phyloP scores from a whole-genome alignment of 2,113 vertebrate genomes.

The Donacobius atricapilla region DNA sequence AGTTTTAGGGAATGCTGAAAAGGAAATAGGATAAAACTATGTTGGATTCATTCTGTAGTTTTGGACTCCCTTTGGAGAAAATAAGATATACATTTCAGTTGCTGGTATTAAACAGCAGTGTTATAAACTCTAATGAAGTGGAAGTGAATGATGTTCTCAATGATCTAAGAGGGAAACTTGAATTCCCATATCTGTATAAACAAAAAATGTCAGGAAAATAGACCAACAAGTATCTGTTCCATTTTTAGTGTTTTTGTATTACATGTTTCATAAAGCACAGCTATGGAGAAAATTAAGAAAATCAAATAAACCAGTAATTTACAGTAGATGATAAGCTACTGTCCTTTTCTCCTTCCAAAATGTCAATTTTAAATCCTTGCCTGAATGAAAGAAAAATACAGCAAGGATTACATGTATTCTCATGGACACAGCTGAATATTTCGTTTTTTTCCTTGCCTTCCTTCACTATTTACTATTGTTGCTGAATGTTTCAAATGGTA shows the following conservation, averaged over 20 bases:
- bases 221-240: neutral
- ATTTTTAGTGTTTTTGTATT: neutral
- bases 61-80: neutral
- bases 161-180: neutral
- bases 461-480: neutral
- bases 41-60: neutral
- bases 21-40: neutral
- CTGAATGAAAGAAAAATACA: neutral
- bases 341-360: neutral
- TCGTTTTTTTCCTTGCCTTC: neutral
- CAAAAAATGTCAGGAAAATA: neutral
- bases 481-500: neutral
- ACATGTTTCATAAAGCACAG: neutral
- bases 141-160: neutral
- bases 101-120: neutral
- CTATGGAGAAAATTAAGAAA: conserved; percentile 4
- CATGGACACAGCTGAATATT: neutral
- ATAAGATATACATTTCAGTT: neutral
- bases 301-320: neutral
- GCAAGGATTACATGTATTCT: neutral
- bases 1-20: neutral
- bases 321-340: neutral
- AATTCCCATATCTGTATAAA: neutral
- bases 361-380: neutral
- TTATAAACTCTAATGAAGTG: neutral